Evolutionary conservation across 2,113 vertebrate genomes (phyloP).

Genomic region (Odocoileus virginianus): DNA sequence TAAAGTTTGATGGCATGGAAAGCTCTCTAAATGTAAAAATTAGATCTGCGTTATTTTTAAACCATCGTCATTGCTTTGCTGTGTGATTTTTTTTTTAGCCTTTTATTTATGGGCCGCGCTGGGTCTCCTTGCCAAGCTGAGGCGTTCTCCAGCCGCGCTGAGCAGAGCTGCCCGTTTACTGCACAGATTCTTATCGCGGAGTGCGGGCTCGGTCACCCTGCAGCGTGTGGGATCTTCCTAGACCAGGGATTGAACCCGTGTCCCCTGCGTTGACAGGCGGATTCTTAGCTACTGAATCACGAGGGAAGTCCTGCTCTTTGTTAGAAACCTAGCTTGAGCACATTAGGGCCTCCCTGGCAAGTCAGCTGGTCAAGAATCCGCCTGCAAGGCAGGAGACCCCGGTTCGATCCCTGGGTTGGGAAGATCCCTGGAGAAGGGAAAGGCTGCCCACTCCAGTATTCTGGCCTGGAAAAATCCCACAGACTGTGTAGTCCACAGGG

Average conservation of each 20-base stretch:
- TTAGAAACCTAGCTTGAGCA: not conserved
- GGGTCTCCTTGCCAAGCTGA: not conserved
- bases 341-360: not conserved
- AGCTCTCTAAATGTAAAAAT: not conserved
- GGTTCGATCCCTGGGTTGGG: not conserved
- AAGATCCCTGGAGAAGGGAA: not conserved
- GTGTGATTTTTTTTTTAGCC: not conserved
- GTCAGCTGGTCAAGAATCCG: not conserved
- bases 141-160: not conserved
- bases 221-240: not conserved
- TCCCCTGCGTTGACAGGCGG: not conserved
- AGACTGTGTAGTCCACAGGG: accelerated
- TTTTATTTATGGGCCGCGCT: not conserved
- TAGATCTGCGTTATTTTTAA: not conserved
- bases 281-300: not conserved
- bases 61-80: not conserved
- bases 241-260: not conserved
- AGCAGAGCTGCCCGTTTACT: accelerated
- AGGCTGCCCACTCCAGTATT: not conserved
- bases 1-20: not conserved
- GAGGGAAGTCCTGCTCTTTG: not conserved
- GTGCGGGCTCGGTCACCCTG: accelerated
- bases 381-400: not conserved
- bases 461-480: not conserved
- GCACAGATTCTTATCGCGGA: not conserved